phyloP scores from a whole-genome alignment of 2,888 invertebrate genomes.

The Neoitamus cyanurus region DNA sequence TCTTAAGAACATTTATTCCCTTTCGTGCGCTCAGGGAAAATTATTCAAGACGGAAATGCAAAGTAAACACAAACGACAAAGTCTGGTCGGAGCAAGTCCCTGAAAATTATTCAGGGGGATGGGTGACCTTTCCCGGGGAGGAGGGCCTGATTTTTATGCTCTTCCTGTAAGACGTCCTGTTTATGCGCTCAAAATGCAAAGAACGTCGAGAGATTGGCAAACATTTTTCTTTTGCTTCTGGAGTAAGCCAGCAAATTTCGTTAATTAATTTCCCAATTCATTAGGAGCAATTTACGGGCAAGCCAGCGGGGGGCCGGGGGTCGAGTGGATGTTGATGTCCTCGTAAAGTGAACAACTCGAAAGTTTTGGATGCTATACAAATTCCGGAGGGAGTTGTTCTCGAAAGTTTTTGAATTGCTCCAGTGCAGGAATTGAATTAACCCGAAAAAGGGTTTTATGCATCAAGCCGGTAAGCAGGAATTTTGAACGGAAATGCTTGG shows the following conservation, averaged over 20 bases:
- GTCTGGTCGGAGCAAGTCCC: background rate
- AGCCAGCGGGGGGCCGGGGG: background rate
- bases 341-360: background rate
- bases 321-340: background rate
- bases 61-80: slow-evolving; percentile 5
- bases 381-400: background rate
- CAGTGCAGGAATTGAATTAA: background rate
- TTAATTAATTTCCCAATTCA: slow-evolving; percentile 5
- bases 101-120: background rate
- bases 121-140: background rate
- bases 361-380: background rate
- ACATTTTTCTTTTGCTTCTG: background rate
- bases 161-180: background rate
- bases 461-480: background rate
- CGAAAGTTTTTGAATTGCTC: background rate
- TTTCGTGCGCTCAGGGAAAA: background rate
- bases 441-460: background rate
- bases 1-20: background rate
- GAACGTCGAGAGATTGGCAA: background rate
- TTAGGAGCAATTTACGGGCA: background rate
- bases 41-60: background rate
- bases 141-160: background rate
- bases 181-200: background rate
- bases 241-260: background rate
- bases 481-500: background rate